phyloP scores from a whole-genome alignment of 2,797 vertebrate genomes.

The Gouania willdenowi region DNA sequence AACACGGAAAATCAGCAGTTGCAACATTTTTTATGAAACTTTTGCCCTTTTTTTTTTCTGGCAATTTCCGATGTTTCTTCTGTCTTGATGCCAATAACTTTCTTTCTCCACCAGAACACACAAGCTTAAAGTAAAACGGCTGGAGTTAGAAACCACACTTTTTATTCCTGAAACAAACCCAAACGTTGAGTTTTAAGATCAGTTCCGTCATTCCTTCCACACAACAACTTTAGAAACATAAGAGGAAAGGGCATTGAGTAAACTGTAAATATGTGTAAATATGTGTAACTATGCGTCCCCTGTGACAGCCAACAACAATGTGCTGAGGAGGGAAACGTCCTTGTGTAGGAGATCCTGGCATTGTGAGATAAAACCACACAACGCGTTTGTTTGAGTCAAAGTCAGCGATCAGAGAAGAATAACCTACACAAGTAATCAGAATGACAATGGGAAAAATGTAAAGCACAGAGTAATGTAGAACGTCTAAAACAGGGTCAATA shows the following conservation, averaged over 20 bases:
- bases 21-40: too few species aligned
- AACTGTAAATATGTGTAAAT: too few species aligned
- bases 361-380: slow-evolving; percentile 55
- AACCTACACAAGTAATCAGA: slow-evolving; percentile 42
- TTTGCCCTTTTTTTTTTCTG: too few species aligned
- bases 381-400: slow-evolving; percentile 51
- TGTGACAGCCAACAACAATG: slow-evolving; percentile 61
- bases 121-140: too few species aligned
- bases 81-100: too few species aligned
- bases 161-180: too few species aligned
- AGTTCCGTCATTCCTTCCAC: too few species aligned
- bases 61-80: too few species aligned
- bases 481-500: slow-evolving; percentile 21
- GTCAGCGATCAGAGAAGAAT: slow-evolving; percentile 32
- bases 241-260: slow-evolving; percentile 51
- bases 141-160: background rate
- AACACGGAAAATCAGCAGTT: too few species aligned
- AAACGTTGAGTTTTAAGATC: background rate
- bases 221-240: too few species aligned
- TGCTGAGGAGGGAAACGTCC: slow-evolving; percentile 61
- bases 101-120: too few species aligned
- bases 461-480: slow-evolving; percentile 35
- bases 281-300: slow-evolving; percentile 60
- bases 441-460: background rate
- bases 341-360: slow-evolving; percentile 72